phyloP scores from a whole-genome alignment of 1,140 invertebrate species.

The Diachasma alloeum region DNA sequence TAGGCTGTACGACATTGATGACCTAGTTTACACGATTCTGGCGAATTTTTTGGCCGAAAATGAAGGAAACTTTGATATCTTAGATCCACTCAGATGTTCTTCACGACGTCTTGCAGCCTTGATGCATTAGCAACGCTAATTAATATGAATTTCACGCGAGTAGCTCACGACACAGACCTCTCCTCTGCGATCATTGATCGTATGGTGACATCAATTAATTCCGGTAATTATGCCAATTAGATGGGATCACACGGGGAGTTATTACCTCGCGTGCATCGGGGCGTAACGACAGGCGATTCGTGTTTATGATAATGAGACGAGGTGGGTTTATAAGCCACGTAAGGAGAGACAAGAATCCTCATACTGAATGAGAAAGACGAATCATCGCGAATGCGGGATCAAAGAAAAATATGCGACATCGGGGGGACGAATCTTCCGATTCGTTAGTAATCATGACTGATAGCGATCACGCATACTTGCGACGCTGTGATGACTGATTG shows the following conservation, averaged over 20 bases:
- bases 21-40: too few relatives aligned
- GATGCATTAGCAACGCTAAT: too few relatives aligned
- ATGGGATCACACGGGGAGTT: background rate
- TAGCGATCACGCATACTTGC: background rate
- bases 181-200: background rate
- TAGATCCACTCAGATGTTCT: too few relatives aligned
- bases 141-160: too few relatives aligned
- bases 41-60: too few relatives aligned
- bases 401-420: background rate
- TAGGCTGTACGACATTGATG: too few relatives aligned
- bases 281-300: background rate
- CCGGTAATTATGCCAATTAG: background rate
- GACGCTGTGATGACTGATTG: background rate
- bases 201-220: background rate
- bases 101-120: too few relatives aligned
- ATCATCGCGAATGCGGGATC: background rate
- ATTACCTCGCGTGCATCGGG: background rate
- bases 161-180: too few relatives aligned
- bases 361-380: background rate
- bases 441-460: background rate
- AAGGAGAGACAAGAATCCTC: background rate
- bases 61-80: too few relatives aligned
- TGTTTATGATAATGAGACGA: constrained; percentile 7
- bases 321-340: background rate
- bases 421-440: background rate